phyloP scores from a whole-genome alignment of 2,797 vertebrate genomes.

The Podarcis siculus region DNA sequence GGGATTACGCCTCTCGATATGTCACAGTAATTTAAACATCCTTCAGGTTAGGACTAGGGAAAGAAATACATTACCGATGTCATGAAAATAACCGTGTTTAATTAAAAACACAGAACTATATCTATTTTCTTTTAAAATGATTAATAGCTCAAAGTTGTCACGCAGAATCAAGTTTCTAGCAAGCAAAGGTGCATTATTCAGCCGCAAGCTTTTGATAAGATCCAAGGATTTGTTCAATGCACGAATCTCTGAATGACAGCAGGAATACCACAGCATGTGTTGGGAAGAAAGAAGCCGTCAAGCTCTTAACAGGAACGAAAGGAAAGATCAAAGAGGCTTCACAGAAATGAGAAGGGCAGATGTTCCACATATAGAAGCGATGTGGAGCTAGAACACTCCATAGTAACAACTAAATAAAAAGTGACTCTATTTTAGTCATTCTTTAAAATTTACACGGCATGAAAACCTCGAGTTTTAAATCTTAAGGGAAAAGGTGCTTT shows the following conservation, averaged over 20 bases:
- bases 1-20: too few species aligned
- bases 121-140: too few species aligned
- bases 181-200: not conserved
- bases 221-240: not conserved
- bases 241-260: not conserved
- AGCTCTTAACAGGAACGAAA: not conserved
- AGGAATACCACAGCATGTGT: not conserved
- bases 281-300: not conserved
- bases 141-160: too few species aligned
- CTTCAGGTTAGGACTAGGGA: too few species aligned
- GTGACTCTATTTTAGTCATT: not conserved
- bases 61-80: too few species aligned
- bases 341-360: not conserved
- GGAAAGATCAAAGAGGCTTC: not conserved
- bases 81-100: too few species aligned
- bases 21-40: too few species aligned
- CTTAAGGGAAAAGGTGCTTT: not conserved
- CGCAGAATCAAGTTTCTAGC: not conserved
- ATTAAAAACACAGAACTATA: too few species aligned
- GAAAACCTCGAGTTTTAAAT: not conserved
- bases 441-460: not conserved
- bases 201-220: not conserved
- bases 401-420: not conserved
- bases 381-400: not conserved
- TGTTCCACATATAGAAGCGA: not conserved